These are phyloP conservation scores for Nomada lathburiana DNA, from an alignment of 2,888 invertebrate species.

Conservation along the genomic window DNA sequence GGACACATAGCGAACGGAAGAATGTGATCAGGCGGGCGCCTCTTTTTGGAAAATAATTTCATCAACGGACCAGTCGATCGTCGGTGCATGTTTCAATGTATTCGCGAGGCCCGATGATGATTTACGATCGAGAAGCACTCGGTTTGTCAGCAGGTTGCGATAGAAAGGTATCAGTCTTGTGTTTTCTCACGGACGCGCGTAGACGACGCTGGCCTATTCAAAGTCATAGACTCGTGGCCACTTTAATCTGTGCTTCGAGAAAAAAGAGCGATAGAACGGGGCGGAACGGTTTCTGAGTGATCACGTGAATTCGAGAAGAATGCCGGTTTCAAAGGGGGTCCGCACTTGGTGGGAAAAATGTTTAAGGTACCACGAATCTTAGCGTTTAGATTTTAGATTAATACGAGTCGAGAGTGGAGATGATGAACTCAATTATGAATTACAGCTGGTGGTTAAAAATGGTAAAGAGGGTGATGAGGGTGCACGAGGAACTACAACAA, in stretches of 20 bases:
- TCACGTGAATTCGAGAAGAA: not conserved
- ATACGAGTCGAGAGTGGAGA: no score
- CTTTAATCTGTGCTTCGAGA: not conserved
- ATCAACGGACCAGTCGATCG: not conserved
- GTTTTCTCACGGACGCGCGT: not conserved
- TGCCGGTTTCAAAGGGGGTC: not conserved
- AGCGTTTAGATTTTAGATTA: no score
- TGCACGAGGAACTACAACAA: no score
- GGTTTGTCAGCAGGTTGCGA: conserved; percentile 14
- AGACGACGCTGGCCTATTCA: not conserved
- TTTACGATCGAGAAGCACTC: conserved; percentile 38
- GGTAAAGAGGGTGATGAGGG: no score
- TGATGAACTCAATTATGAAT: no score
- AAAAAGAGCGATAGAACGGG: not conserved
- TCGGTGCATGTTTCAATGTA: not conserved
- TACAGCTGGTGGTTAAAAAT: no score
- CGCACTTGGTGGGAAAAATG: no score
- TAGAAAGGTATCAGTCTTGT: not conserved
- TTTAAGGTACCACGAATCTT: no score
- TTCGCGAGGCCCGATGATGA: conserved; percentile 21
- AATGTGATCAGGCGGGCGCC: conserved; percentile 12
- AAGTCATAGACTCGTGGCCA: not conserved
- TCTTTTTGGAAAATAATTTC: conserved; percentile 11
- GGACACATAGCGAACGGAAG: conserved; percentile 18
- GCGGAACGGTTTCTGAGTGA: not conserved